These are phyloP conservation scores for Epinephelus coioides DNA, from an alignment of 2,797 vertebrate genomes.

Conservation along the genomic window DNA sequence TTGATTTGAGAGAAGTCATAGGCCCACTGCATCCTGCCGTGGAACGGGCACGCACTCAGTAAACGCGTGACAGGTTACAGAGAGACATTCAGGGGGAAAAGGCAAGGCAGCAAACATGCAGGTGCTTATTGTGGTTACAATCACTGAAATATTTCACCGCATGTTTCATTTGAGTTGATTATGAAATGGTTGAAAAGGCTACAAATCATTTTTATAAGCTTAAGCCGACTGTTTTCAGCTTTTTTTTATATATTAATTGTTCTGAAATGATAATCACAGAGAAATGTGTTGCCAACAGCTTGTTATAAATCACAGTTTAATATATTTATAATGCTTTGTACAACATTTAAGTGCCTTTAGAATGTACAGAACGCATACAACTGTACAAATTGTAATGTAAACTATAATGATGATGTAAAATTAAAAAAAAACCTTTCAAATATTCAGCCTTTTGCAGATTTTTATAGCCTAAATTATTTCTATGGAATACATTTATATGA, in stretches of 20 bases:
- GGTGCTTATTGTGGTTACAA: conserved; percentile 15
- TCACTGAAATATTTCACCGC: conserved; percentile 36
- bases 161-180: conserved; percentile 64
- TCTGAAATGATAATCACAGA: conserved; percentile 59
- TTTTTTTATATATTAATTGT: conserved; percentile 67
- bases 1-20: neutral
- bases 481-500: neutral
- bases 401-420: conserved; percentile 62
- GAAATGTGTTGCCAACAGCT: conserved; percentile 83
- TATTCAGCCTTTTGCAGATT: conserved; percentile 14
- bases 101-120: neutral
- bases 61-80: conserved; percentile 1
- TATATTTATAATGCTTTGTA: conserved; percentile 85
- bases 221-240: neutral
- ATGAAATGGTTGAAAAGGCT: conserved; percentile 31
- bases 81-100: conserved; percentile 18
- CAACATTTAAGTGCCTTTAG: conserved; percentile 82
- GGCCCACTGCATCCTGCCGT: neutral
- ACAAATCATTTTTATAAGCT: conserved; percentile 52
- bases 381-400: conserved; percentile 79
- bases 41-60: neutral
- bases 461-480: neutral
- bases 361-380: conserved; percentile 62
- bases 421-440: conserved; percentile 58
- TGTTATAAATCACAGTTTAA: conserved; percentile 92